These are phyloP conservation scores for Petrocephalus schoutedeni DNA, from an alignment of 2,797 vertebrate genomes.

Conservation along the genomic window DNA sequence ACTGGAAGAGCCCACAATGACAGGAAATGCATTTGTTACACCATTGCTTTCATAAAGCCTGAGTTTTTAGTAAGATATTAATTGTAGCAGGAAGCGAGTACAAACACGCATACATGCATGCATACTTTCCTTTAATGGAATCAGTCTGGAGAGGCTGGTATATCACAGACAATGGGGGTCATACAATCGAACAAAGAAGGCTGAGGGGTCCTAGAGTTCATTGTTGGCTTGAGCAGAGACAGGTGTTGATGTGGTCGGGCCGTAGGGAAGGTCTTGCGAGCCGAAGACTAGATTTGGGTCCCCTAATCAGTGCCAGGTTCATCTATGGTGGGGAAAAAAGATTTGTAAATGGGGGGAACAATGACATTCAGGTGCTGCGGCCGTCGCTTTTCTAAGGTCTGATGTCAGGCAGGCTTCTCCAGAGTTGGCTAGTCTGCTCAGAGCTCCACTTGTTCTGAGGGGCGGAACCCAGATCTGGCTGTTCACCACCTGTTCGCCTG, in stretches of 20 bases:
- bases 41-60: not conserved
- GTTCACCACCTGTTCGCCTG: not conserved
- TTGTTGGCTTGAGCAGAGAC: not conserved
- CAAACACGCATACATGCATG: not conserved
- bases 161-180: not conserved
- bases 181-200: not conserved
- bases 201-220: not conserved
- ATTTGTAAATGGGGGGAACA: not conserved
- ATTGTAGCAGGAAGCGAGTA: not conserved
- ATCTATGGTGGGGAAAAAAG: not conserved
- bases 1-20: not conserved
- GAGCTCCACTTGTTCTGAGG: not conserved
- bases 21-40: not conserved
- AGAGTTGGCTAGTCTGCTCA: not conserved
- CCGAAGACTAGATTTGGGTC: not conserved
- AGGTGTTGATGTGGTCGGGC: not conserved
- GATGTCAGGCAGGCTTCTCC: not conserved
- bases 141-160: not conserved
- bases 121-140: not conserved
- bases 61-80: not conserved
- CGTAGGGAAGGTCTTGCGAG: not conserved
- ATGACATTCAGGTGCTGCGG: not conserved
- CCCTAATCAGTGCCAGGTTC: not conserved
- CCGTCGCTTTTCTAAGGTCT: not conserved
- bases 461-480: not conserved